Conservation (phyloP, 1,140 invertebrate species). For the Lineus longissimus region DNA sequence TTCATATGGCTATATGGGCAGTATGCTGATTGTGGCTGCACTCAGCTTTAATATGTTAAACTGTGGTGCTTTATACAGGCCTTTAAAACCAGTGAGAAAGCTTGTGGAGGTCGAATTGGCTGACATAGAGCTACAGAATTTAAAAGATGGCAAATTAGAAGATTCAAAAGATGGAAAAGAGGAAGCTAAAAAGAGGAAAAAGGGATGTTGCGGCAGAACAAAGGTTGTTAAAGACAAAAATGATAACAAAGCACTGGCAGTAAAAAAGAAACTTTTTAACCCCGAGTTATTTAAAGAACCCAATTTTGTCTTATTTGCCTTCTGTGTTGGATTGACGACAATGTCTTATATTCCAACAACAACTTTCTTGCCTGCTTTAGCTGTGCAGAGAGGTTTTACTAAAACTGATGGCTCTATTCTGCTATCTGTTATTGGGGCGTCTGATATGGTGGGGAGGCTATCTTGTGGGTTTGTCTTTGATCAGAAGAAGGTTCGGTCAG, state of each 20-base stretch:
- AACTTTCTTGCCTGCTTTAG: not conserved
- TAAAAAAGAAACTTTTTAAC: too few relatives aligned
- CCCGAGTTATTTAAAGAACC: not conserved
- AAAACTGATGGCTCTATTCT: too few relatives aligned
- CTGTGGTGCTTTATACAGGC: conserved; percentile 65
- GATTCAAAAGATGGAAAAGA: too few relatives aligned
- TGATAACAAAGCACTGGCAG: too few relatives aligned
- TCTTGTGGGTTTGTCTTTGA: conserved; percentile 10
- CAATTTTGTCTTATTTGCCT: not conserved
- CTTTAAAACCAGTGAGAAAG: not conserved
- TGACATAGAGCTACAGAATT: too few relatives aligned
- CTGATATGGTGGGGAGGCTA: conserved; percentile 4
- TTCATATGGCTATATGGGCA: conserved; percentile 28
- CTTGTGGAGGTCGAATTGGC: too few relatives aligned
- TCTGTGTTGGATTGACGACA: not conserved
- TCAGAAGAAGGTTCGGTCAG: not conserved
- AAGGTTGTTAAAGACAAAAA: too few relatives aligned
- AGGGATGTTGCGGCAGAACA: too few relatives aligned
- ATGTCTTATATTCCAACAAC: not conserved
- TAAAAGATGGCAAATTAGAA: too few relatives aligned
- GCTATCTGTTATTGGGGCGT: not conserved
- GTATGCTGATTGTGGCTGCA: conserved; percentile 71
- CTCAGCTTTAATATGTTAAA: conserved; percentile 78
- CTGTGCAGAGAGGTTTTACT: not conserved
- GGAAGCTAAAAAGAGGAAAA: too few relatives aligned